A percentile compares a stretch with the other conserved stretches of the same genome.
These are phyloP conservation scores for Eupeodes luniger DNA, from an alignment of 2,888 invertebrate genomes.

Conservation along the genomic window DNA sequence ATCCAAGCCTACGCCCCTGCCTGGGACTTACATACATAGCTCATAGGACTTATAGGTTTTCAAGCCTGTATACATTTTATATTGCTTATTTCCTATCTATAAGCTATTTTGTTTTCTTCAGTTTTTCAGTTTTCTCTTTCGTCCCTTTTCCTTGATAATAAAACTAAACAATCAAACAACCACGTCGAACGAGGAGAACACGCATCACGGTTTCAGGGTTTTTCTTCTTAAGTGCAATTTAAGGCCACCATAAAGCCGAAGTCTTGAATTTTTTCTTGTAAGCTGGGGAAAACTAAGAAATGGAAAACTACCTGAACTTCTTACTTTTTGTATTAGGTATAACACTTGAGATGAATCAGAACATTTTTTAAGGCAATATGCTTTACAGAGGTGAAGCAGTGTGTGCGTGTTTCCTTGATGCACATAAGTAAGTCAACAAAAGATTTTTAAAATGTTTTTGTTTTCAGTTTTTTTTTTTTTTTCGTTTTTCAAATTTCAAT, in stretches of 20 bases:
- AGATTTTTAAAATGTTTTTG: slow-evolving; percentile 9
- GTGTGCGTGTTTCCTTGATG: slow-evolving; percentile 4
- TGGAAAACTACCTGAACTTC: slow-evolving; percentile 69
- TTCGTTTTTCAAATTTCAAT: background rate
- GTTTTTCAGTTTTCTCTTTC: slow-evolving; percentile 30
- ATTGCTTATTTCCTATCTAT: slow-evolving; percentile 62
- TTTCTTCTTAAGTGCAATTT: slow-evolving; percentile 68
- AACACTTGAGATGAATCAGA: slow-evolving; percentile 72
- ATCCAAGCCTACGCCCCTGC: slow-evolving; percentile 70
- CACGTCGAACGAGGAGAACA: slow-evolving; percentile 5
- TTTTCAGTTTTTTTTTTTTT: slow-evolving; percentile 2
- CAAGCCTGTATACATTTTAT: slow-evolving; percentile 43
- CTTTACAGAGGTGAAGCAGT: slow-evolving; percentile 22
- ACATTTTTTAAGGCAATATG: slow-evolving; percentile 46
- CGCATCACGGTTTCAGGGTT: slow-evolving; percentile 12
- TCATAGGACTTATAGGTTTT: slow-evolving; percentile 10
- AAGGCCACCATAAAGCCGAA: slow-evolving; percentile 64
- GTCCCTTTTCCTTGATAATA: slow-evolving; percentile 48
- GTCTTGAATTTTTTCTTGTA: slow-evolving; percentile 42
- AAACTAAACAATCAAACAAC: slow-evolving; percentile 51
- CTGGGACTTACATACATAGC: slow-evolving; percentile 18
- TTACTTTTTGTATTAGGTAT: slow-evolving; percentile 26
- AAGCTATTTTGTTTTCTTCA: slow-evolving; percentile 50
- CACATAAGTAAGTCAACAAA: slow-evolving; percentile 46
- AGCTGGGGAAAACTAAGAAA: slow-evolving; percentile 64